Conservation (phyloP, 2,888 invertebrate species). For the Agapostemon virescens region DNA sequence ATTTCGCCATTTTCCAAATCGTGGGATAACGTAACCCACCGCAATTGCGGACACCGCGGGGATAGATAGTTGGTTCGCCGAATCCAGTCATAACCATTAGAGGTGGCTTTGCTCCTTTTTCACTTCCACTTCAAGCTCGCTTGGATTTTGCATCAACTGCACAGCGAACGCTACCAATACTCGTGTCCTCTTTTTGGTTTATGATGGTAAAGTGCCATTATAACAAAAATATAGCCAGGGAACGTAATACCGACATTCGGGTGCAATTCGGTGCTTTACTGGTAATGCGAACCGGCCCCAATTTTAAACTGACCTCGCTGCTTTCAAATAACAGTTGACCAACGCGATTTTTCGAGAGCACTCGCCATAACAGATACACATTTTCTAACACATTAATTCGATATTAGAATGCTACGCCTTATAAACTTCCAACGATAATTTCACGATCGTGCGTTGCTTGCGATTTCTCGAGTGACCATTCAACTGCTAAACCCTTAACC, state of each 20-base stretch:
- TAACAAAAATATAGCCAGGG: conserved; percentile 33
- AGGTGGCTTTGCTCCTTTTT: conserved; percentile 49
- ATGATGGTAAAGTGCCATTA: conserved; percentile 4
- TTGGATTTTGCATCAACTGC: conserved; percentile 52
- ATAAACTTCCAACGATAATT: background rate
- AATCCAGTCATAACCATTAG: conserved; percentile 59
- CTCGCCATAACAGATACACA: too few relatives aligned
- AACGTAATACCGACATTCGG: conserved; percentile 11
- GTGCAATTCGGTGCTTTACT: background rate
- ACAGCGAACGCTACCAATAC: conserved; percentile 44
- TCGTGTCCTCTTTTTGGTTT: conserved; percentile 33
- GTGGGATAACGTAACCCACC: conserved; percentile 47
- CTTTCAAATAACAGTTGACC: background rate
- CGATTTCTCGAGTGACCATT: background rate
- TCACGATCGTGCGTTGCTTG: background rate
- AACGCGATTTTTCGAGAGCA: background rate
- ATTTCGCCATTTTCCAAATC: conserved; percentile 53
- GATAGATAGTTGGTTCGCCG: conserved; percentile 51
- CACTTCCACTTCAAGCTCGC: conserved; percentile 5
- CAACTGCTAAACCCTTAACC: background rate
- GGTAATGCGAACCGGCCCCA: background rate
- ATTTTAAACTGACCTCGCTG: background rate
- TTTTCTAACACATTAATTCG: background rate
- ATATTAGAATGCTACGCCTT: background rate
- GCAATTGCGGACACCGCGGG: conserved; percentile 50